Percentiles rank a stretch among this genome's conserved stretches.
Conservation (phyloP, 2,888 invertebrate species). For the Dione vanillae region DNA sequence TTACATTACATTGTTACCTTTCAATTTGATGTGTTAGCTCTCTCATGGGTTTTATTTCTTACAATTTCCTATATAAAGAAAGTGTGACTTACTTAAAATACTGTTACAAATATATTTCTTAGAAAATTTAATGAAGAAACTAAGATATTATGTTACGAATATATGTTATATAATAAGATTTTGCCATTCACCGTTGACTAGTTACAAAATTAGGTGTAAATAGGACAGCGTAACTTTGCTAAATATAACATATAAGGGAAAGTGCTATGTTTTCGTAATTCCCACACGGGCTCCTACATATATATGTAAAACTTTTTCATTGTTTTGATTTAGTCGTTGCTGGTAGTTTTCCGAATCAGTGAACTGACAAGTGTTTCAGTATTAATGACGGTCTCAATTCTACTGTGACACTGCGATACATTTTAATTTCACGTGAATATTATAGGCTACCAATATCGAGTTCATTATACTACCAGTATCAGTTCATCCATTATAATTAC, state of each 20-base stretch:
- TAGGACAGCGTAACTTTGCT: too few relatives aligned
- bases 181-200: too few relatives aligned
- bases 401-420: conserved; percentile 10
- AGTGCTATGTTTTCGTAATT: background rate
- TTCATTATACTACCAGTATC: too few relatives aligned
- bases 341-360: conserved; percentile 34
- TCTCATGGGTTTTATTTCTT: conserved; percentile 28
- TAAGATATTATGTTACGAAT: too few relatives aligned
- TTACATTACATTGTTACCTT: conserved; percentile 40
- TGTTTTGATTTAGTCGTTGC: conserved; percentile 21
- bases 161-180: too few relatives aligned
- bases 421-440: conserved; percentile 13
- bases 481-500: background rate
- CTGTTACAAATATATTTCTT: background rate
- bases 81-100: background rate
- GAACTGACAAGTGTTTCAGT: conserved; percentile 30
- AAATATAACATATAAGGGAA: too few relatives aligned
- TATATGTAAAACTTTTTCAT: background rate
- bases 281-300: background rate
- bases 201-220: too few relatives aligned
- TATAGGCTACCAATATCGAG: background rate
- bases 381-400: conserved; percentile 29
- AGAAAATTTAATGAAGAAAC: conserved; percentile 4
- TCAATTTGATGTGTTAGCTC: conserved; percentile 29
- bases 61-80: conserved; percentile 19